phyloP scores from a whole-genome alignment of 1,140 invertebrate species.

The Acyrthosiphon pisum region DNA sequence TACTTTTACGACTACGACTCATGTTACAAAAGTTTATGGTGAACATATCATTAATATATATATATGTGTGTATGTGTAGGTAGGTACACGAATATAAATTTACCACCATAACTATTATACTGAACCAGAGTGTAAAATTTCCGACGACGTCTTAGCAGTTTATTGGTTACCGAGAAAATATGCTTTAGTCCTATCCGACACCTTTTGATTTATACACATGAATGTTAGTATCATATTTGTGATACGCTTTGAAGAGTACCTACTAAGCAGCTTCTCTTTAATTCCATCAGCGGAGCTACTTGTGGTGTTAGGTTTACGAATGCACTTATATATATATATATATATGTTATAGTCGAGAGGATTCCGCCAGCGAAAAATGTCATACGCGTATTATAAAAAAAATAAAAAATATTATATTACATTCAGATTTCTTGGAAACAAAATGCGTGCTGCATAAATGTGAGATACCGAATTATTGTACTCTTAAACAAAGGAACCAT shows the following conservation, averaged over 20 bases:
- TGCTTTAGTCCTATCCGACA: background rate
- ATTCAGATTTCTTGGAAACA: too few relatives aligned
- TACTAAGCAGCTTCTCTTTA: background rate
- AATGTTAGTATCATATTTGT: background rate
- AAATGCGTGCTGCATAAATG: background rate
- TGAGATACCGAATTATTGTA: background rate
- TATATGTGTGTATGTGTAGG: background rate
- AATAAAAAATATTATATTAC: too few relatives aligned
- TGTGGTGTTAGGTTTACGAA: constrained; percentile 5
- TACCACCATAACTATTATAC: background rate
- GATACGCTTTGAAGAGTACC: constrained; percentile 6
- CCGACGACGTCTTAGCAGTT: background rate
- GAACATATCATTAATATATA: background rate
- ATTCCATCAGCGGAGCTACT: background rate
- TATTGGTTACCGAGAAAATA: constrained; percentile 2
- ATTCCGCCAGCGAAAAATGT: background rate
- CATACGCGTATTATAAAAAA: background rate
- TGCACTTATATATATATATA: background rate
- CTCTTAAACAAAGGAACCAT: background rate
- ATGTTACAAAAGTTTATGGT: background rate
- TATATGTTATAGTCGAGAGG: background rate
- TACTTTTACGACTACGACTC: background rate
- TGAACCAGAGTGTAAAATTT: background rate
- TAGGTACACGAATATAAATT: background rate
- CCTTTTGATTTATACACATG: background rate